Conservation (phyloP, 2,888 invertebrate species). For the Aquatica leii region DNA sequence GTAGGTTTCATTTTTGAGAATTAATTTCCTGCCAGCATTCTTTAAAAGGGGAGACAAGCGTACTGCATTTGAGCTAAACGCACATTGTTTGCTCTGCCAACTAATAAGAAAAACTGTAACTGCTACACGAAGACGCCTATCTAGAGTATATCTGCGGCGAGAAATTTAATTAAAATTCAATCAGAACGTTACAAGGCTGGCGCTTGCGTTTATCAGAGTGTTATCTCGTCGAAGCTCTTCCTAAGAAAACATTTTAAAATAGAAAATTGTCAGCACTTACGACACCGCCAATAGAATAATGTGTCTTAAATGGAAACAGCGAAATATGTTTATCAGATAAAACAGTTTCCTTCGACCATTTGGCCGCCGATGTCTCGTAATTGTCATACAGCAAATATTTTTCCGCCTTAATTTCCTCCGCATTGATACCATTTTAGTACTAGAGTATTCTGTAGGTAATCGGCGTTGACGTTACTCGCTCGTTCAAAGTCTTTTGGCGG, state of each 20-base stretch:
- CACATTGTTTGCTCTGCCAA: slow-evolving; percentile 57
- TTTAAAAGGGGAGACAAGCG: slow-evolving; percentile 60
- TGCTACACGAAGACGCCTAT: slow-evolving; percentile 55
- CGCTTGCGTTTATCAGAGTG: slow-evolving; percentile 58
- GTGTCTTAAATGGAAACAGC: slow-evolving; percentile 49
- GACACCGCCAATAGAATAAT: slow-evolving; percentile 49
- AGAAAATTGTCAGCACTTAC: slow-evolving; percentile 54
- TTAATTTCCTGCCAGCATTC: slow-evolving; percentile 64
- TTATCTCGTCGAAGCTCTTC: slow-evolving; percentile 58
- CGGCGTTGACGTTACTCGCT: slow-evolving; percentile 15
- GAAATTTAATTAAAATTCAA: slow-evolving; percentile 63
- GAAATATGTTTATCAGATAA: slow-evolving; percentile 56
- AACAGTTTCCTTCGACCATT: slow-evolving; percentile 51
- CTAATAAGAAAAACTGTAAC: slow-evolving; percentile 61
- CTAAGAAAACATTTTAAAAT: slow-evolving; percentile 62
- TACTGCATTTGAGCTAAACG: slow-evolving; percentile 59
- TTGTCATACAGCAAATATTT: slow-evolving; percentile 47
- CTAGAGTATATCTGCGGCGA: slow-evolving; percentile 56
- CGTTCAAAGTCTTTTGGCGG: slow-evolving; percentile 15
- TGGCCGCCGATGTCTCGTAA: slow-evolving; percentile 52
- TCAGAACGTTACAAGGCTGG: slow-evolving; percentile 58
- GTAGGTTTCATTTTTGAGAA: slow-evolving; percentile 63
- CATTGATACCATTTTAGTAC: slow-evolving; percentile 33
- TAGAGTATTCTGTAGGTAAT: slow-evolving; percentile 6
- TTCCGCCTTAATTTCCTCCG: slow-evolving; percentile 55